Conservation (phyloP, 2,797 vertebrate genomes). For the Hyperoplus lanceolatus region DNA sequence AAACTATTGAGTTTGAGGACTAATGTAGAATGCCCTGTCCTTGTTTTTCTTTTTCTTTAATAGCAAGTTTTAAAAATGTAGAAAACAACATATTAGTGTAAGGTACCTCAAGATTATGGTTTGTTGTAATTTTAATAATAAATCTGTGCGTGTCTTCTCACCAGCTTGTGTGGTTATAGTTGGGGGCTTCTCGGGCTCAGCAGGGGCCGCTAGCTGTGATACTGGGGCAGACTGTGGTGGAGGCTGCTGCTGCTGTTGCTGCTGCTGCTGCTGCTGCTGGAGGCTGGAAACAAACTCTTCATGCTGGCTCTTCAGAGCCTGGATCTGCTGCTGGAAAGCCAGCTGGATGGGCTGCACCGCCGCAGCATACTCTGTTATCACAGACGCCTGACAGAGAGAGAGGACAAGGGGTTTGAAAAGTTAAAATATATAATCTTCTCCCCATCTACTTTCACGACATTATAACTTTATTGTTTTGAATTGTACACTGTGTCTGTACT, state of each 20-base stretch:
- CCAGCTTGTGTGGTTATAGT: slow-evolving; percentile 80
- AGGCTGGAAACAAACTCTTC: slow-evolving; percentile 94
- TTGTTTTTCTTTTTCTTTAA: background rate
- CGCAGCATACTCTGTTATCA: slow-evolving; percentile 92
- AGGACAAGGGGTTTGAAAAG: background rate
- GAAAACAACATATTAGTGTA: background rate
- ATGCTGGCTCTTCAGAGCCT: slow-evolving; percentile 93
- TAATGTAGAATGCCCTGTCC: background rate
- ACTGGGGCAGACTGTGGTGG: slow-evolving; percentile 51
- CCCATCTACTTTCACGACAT: too few species aligned
- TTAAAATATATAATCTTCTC: background rate
- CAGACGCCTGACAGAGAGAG: slow-evolving; percentile 86
- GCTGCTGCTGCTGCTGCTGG: slow-evolving; percentile 85
- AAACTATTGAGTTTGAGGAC: background rate
- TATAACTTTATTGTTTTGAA: too few species aligned
- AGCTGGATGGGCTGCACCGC: slow-evolving; percentile 95
- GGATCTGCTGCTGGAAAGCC: slow-evolving; percentile 98
- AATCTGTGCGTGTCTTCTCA: slow-evolving; percentile 64
- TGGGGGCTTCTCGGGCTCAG: slow-evolving; percentile 74
- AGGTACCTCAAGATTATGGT: background rate
- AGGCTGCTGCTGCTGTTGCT: slow-evolving; percentile 71
- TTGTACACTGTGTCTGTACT: too few species aligned
- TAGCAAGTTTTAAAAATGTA: background rate
- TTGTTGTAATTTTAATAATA: slow-evolving; percentile 5
- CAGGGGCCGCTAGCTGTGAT: slow-evolving; percentile 68